Evolutionary conservation across 2,888 invertebrate genomes (phyloP), one percentile per base, ranked within the genome.

Genomic region (Aradus depressus): DNA sequence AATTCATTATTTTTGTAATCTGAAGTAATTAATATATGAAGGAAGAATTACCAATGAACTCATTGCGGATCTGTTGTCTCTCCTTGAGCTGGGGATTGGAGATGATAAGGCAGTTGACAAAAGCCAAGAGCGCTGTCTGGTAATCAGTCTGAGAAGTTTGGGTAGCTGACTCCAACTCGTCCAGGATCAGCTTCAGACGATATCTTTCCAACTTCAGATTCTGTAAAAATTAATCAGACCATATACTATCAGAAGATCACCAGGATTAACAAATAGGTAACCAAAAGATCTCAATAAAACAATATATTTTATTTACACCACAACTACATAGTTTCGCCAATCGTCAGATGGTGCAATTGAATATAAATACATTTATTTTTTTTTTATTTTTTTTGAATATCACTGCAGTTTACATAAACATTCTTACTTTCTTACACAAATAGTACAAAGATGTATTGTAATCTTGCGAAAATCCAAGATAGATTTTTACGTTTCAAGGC

Each of bases 31-130:
- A 4, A 3, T 10, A 18, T 21, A 14, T 23, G 18, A n/a, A 6
- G 2, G 1, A 14, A 12, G 5, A 66, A 77, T 78, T 68, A 92
- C 95, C 93, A 65, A 93, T 88, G 68, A 95, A 92, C 73, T 95
- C 95, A 67, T 92, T 92, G 63, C 96, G 76, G 58, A 93, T 80
- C 60, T 88, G 74, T 59, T 85, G 82, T 63, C 95, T 76, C 65
- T 93, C 92, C 59, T 86, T 84, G 58, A 92, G 75, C 53, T 84
- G 77, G 41, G 88, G 81, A 10, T 89, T 89, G 18, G 90, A 89
- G 65, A 92, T 88, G 68, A 96, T 87, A 67, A 93, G 81, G 68
- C 93, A 93, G 75, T 96, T 96, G 71, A 95, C 80, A 72, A 96
- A 93, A 51, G 91, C 91, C 65, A 95, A 75, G 61, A 96, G 73